A percentile compares a stretch with the other conserved stretches of the same genome.
Evolutionary conservation across 2,113 vertebrate species (phyloP).

Genomic region (Xerus inauris): DNA sequence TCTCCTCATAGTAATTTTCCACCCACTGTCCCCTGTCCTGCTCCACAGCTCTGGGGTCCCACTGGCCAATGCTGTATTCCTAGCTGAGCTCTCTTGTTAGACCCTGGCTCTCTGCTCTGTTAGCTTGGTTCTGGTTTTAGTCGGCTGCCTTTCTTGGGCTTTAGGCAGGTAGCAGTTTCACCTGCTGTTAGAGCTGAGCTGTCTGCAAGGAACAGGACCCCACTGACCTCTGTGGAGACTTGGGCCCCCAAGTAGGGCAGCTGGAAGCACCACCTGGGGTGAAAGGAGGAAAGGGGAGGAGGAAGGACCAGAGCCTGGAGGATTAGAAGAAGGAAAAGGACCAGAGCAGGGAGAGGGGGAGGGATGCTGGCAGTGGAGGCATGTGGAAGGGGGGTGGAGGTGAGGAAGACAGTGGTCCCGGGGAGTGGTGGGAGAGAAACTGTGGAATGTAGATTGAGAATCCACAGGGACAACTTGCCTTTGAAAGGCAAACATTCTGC

Average conservation of each 20-base stretch:
- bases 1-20: neutral
- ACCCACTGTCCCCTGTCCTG: neutral
- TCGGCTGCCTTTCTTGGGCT: neutral
- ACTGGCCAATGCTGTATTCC: neutral
- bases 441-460: conserved; percentile 1
- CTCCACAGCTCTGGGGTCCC: neutral
- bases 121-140: too few relatives aligned
- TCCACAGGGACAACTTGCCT: neutral
- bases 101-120: neutral
- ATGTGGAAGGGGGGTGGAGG: neutral
- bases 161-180: neutral
- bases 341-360: neutral
- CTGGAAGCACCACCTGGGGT: neutral
- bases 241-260: too few relatives aligned
- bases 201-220: neutral
- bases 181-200: neutral
- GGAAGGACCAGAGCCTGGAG: too few relatives aligned
- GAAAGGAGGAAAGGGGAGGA: neutral
- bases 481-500: conserved; percentile 50
- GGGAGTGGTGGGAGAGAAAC: neutral
- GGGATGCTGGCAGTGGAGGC: neutral
- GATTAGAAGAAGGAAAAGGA: neutral
- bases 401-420: neutral
- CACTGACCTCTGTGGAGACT: neutral
- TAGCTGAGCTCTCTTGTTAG: neutral